Base-by-base conservation (phyloP, 2,888 invertebrate genomes). In the Drosophila eohydei region DNA sequence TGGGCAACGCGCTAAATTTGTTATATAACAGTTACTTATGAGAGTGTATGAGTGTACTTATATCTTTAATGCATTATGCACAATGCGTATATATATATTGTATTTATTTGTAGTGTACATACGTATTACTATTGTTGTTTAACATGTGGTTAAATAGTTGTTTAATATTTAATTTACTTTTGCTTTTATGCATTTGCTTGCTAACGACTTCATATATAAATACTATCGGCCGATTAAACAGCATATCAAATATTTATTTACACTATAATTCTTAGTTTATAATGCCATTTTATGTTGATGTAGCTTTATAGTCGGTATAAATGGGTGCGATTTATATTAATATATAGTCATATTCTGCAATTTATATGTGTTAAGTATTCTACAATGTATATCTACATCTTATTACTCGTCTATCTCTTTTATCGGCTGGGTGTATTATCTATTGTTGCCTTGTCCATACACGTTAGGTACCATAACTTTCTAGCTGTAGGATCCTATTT, bases 321-420 rank as follows among this genome's bases (percentile, higher is more conserved):
- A 57, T 74, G 51, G 58, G 43, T 69, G 55, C 58, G 14, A 14
- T 43, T 34, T 34, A 21, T 66, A 55, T 41, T 71, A 28, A 48
- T 48, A 41, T 40, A 51, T 68, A 65, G 52, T 64, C 60, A 46
- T 74, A 76, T 70, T 51, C n/a, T 50, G 50, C 32, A 5, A 61
- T 67, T 36, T 52, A 69, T 74, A 16, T 40, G 16, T 54, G 4
- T 26, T 26, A 71, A 73, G 76, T 79, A 73, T 79, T 70, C 83
- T 83, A 83, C 85, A 85, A 71, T 88, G 85, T 74, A 86, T 85
- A 85, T 85, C 88, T 85, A 85, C 88, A 82, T 80, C 46, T 62
- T 56, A 71, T 67, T 82, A 67, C 50, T 75, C 40, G 34, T 65
- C 55, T 57, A 34, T 14, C 50, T 28, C 40, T 9, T 58, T 12